Evolutionary conservation across 2,113 vertebrate genomes (phyloP), one percentile per base, ranked within the genome.

Genomic region (Emydocephalus ijimae): DNA sequence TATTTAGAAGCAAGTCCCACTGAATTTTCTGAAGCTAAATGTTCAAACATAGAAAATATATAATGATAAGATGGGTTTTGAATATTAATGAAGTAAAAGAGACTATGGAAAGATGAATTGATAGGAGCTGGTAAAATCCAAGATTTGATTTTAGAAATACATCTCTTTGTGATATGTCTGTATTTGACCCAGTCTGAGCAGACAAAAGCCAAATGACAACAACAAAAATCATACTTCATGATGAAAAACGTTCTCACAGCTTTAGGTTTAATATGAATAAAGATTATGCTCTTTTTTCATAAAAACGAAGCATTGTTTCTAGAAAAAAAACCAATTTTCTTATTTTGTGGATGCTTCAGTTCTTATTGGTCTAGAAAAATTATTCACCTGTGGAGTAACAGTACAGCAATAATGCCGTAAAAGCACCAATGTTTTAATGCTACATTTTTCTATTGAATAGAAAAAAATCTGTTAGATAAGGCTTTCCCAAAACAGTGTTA

Each of bases 401-500:
- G 29, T 64, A 34, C 29, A 90, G 50, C 9, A 69, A 64, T 48
- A 87, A 86, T 23, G 43, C n/a, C 61, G 20, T 52, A 55, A 74
- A 93, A 87, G 34, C 56, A 34, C 20, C 29, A n/a, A 45, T 92
- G 69, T 59, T 59, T 89, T 74, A 85, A n/a, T 92, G 55, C 45
- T 61, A 34, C 55, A 39, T 92, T 59, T 85, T 85, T 89, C 88
- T 55, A 23, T 26, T 34, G 34, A 12, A 69, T 69, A 34, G 29
- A 7, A 18, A 34, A 34, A 69, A n/a, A n/a, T 1, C 29, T 6
- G 64, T 81, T 89, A 88, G 69, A 89, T 59, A 89, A 86, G 45
- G 88, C 74, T 85, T 86, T 89, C 55, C 57, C 89, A 89, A 92
- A 89, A 85, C 74, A 86, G 18, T 86, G 85, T 86, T 92, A 92